Percentiles rank a stretch among this genome's conserved stretches.
Conservation (phyloP, 35 echinoderm and acorn worm genomes). For the Apostichopus parvimensis region DNA sequence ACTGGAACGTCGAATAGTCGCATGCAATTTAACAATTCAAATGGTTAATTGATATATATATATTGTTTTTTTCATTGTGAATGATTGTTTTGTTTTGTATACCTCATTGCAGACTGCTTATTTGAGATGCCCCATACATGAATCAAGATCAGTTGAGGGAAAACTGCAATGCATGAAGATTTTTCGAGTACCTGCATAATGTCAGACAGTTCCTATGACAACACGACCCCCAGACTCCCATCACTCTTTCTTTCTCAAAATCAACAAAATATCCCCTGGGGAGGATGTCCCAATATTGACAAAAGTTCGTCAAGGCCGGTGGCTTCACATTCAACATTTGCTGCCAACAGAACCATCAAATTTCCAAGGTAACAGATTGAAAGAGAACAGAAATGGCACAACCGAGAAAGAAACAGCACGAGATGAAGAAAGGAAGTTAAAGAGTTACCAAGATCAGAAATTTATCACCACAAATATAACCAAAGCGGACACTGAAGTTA, state of each 20-base stretch:
- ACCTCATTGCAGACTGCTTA: no score
- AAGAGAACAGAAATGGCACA: not conserved
- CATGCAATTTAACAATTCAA: no score
- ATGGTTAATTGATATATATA: no score
- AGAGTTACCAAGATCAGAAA: not conserved
- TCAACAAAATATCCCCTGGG: constrained; percentile 39
- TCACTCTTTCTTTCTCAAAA: constrained; percentile 18
- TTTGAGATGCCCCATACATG: no score
- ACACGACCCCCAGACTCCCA: constrained; percentile 5
- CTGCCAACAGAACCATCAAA: not conserved
- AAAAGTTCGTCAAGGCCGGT: constrained; percentile 75
- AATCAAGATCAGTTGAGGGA: not conserved
- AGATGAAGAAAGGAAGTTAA: not conserved
- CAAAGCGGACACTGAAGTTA: not conserved
- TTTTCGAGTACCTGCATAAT: not conserved
- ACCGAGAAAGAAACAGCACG: not conserved
- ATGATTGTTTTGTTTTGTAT: no score
- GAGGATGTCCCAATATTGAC: constrained; percentile 2
- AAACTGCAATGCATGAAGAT: not conserved
- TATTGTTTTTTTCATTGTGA: no score
- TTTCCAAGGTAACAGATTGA: not conserved
- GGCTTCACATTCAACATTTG: constrained; percentile 72
- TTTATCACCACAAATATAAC: not conserved
- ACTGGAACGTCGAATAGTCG: no score
- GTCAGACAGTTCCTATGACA: constrained; percentile 31